Evolutionary conservation across 2,888 invertebrate species (phyloP).

Genomic region (Drosophila atripex): DNA sequence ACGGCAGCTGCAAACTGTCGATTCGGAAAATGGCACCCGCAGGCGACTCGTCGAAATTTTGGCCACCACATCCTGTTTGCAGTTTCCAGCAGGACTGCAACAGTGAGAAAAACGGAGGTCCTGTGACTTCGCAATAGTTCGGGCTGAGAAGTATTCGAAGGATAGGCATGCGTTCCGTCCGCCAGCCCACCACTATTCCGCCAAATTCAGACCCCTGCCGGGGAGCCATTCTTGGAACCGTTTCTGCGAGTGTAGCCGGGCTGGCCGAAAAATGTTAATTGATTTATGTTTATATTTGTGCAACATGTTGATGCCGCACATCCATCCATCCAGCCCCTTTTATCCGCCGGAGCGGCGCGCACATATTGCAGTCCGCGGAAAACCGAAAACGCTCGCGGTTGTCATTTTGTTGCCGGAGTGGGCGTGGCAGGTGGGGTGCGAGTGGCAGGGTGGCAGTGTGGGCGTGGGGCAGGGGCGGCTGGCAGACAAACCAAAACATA

Average conservation of each 20-base stretch:
- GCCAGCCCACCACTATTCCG: too few species aligned
- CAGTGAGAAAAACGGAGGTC: background rate
- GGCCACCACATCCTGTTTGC: conserved; percentile 3
- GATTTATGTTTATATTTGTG: conserved; percentile 80
- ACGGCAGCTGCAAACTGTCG: conserved; percentile 62
- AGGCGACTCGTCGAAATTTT: conserved; percentile 48
- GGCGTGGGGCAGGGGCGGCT: background rate
- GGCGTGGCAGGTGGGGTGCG: background rate
- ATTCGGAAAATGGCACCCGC: conserved; percentile 58
- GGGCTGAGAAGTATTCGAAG: too few species aligned
- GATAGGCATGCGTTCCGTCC: too few species aligned
- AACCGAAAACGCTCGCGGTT: conserved; percentile 75
- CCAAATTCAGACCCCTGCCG: too few species aligned
- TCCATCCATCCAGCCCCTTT: background rate
- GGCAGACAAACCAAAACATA: conserved; percentile 68
- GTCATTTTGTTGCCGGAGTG: conserved; percentile 41
- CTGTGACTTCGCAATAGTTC: too few species aligned
- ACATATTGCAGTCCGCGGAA: conserved; percentile 41
- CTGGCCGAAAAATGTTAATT: conserved; percentile 69
- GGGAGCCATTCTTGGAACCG: too few species aligned
- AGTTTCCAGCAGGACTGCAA: conserved; percentile 4
- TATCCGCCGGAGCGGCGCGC: background rate
- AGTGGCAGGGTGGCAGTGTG: background rate
- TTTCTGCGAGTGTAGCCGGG: background rate
- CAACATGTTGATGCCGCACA: conserved; percentile 70